A percentile compares a stretch with the other conserved stretches of the same genome.
These are phyloP conservation scores for Poeciliopsis presidionis DNA, from an alignment of 2,797 vertebrate genomes.

Conservation along the genomic window DNA sequence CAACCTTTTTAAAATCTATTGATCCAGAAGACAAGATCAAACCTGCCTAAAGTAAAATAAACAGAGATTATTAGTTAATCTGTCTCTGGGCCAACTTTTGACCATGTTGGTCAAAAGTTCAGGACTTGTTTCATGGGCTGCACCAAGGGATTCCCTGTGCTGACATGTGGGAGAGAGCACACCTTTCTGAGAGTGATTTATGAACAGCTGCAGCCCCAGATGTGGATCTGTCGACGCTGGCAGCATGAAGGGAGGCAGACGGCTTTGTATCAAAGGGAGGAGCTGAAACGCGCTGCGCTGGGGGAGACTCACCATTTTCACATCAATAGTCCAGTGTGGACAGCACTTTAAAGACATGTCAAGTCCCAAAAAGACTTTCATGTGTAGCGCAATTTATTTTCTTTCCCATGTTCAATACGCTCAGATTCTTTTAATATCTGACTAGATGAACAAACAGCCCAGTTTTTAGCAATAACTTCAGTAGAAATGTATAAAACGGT, in stretches of 20 bases:
- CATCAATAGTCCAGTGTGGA: conserved; percentile 74
- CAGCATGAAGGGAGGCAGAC: conserved; percentile 76
- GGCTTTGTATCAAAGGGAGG: conserved; percentile 75
- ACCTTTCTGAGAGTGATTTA: conserved; percentile 78
- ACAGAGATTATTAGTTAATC: conserved; percentile 10
- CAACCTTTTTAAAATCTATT: conserved; percentile 14
- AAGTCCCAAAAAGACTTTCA: conserved; percentile 78
- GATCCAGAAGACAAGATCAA: conserved; percentile 17
- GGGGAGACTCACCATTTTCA: conserved; percentile 67
- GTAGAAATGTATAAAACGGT: conserved; percentile 7
- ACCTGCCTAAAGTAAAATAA: conserved; percentile 18
- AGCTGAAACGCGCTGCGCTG: conserved; percentile 64
- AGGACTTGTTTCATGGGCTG: conserved; percentile 49
- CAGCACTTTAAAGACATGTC: conserved; percentile 79
- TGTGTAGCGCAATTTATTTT: conserved; percentile 74
- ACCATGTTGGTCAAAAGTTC: conserved; percentile 48
- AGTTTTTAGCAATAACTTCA: conserved; percentile 13
- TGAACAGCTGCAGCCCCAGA: conserved; percentile 75
- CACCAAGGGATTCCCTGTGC: conserved; percentile 67
- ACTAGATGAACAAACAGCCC: conserved; percentile 21
- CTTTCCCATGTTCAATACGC: conserved; percentile 59
- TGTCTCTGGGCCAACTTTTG: not conserved
- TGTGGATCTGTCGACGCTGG: conserved; percentile 77
- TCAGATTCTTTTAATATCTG: conserved; percentile 27
- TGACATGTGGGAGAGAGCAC: conserved; percentile 73